Evolutionary conservation across 2,113 vertebrate genomes (phyloP).

Genomic region (Myotis lucifugus): DNA sequence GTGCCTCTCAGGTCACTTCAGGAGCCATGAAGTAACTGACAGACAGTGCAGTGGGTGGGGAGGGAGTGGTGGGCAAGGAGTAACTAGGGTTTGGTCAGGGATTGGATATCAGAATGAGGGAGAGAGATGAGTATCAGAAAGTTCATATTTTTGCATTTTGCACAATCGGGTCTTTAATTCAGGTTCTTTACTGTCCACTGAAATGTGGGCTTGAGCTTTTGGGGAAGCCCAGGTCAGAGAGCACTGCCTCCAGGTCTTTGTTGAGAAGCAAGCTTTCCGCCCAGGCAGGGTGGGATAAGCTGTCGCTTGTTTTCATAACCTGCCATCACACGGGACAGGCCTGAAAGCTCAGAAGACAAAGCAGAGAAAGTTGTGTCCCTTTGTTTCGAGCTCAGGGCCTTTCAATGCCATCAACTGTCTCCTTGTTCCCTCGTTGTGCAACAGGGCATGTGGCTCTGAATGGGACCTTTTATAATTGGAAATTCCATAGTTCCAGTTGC

Average conservation of each 20-base stretch:
- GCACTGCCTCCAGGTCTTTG: neutral
- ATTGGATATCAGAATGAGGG: no score
- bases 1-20: neutral
- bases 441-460: constrained; percentile 54
- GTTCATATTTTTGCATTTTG: neutral
- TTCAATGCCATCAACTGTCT: constrained; percentile 50
- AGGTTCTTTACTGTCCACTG: neutral
- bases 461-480: constrained; percentile 61
- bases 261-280: neutral
- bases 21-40: accelerated
- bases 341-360: constrained; percentile 58
- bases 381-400: constrained; percentile 50
- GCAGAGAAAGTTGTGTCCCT: constrained; percentile 29
- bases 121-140: neutral
- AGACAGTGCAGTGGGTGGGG: neutral
- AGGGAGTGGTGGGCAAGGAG: no score
- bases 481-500: constrained; percentile 53
- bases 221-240: neutral
- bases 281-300: neutral
- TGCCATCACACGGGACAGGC: neutral
- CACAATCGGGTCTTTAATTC: neutral
- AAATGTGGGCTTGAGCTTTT: neutral
- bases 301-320: constrained; percentile 53
- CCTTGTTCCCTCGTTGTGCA: constrained; percentile 63
- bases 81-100: neutral